phyloP scores from a whole-genome alignment of 2,888 invertebrate species.

The Deroplatys truncata region DNA sequence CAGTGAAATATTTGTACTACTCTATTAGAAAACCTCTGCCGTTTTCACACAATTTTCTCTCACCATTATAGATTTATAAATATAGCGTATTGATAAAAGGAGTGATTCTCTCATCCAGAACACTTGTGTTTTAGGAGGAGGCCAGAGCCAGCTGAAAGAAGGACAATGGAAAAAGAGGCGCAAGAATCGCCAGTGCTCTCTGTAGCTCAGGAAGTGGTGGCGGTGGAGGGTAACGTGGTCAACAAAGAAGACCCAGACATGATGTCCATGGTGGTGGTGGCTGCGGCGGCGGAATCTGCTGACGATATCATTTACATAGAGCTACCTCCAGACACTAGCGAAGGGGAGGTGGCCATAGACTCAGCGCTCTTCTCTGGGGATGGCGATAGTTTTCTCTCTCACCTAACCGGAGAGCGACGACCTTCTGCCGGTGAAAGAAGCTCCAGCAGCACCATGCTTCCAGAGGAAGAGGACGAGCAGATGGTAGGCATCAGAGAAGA shows the following conservation, averaged over 20 bases:
- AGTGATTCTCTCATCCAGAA: not conserved
- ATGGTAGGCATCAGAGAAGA: not conserved
- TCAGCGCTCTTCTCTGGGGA: not conserved
- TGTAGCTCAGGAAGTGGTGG: not conserved
- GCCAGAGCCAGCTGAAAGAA: not conserved
- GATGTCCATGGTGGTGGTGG: constrained; percentile 12
- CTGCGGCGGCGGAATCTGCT: not conserved
- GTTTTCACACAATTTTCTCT: too few species aligned
- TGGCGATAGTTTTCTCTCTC: not conserved
- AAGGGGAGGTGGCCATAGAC: not conserved
- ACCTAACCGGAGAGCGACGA: not conserved
- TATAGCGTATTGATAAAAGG: too few species aligned
- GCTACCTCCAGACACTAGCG: not conserved
- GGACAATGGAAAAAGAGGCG: not conserved
- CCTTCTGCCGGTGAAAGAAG: not conserved
- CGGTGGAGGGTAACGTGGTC: not conserved
- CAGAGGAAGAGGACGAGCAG: not conserved
- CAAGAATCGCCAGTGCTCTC: not conserved
- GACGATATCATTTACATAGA: constrained; percentile 16
- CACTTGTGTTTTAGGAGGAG: not conserved
- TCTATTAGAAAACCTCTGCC: too few species aligned
- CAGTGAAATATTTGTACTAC: too few species aligned
- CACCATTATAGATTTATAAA: too few species aligned
- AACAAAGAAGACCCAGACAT: not conserved
- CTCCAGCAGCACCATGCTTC: not conserved